Percentiles rank a stretch among this genome's conserved stretches.
phyloP scores from a whole-genome alignment of 2,888 invertebrate genomes.

The Hetaerina titia region DNA sequence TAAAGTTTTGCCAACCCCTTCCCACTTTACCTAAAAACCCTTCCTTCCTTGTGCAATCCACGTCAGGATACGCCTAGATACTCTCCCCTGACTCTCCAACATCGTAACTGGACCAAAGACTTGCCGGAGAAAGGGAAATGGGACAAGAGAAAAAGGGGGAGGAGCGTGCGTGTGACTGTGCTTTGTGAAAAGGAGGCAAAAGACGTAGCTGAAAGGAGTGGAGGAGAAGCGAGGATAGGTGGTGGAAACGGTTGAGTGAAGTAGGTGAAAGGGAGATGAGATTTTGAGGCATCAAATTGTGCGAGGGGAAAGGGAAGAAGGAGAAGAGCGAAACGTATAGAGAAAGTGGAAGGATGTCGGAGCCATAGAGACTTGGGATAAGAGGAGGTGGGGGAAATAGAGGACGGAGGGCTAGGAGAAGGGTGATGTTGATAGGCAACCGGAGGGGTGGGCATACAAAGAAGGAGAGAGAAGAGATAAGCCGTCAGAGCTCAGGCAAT shows the following conservation, averaged over 20 bases:
- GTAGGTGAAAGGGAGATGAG: not conserved
- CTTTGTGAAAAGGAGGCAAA: not conserved
- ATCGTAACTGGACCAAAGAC: constrained; percentile 8
- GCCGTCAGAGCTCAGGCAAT: constrained; percentile 51
- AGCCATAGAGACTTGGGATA: not conserved
- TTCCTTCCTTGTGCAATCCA: not conserved
- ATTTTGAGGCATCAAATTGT: not conserved
- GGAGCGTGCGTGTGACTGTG: not conserved
- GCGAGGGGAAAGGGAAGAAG: not conserved
- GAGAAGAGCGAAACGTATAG: not conserved
- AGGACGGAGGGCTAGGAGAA: not conserved
- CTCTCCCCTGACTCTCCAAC: not conserved
- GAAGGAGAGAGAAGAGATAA: constrained; percentile 3
- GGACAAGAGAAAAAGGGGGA: not conserved
- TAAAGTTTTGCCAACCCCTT: constrained; percentile 24
- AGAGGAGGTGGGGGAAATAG: not conserved
- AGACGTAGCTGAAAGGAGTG: not conserved
- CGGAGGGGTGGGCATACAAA: not conserved
- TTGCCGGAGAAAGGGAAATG: not conserved
- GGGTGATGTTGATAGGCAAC: not conserved
- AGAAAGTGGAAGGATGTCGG: not conserved
- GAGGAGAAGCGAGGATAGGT: not conserved
- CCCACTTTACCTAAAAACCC: not conserved
- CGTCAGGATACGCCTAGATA: not conserved
- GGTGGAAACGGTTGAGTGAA: not conserved